Conservation (phyloP, 2,797 vertebrate species). For the Gallinago solitaria region DNA sequence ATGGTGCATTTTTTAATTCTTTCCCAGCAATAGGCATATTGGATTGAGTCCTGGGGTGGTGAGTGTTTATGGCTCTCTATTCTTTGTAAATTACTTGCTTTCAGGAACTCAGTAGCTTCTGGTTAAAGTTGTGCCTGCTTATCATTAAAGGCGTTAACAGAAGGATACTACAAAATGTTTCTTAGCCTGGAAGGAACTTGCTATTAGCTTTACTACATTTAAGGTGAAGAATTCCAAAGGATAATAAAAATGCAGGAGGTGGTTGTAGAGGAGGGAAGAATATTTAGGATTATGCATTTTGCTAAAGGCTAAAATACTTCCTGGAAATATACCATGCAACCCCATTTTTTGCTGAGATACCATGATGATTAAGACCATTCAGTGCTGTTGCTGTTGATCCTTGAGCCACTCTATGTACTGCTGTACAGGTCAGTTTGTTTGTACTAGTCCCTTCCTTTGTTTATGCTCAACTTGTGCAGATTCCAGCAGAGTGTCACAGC, state of each 20-base stretch:
- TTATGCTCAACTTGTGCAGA: not conserved
- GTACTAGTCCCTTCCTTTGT: not conserved
- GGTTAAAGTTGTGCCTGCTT: not conserved
- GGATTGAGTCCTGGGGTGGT: not conserved
- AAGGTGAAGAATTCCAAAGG: not conserved
- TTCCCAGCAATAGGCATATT: not conserved
- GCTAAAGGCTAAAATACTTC: not conserved
- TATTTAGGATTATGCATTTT: not conserved
- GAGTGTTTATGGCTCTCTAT: not conserved
- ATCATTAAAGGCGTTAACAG: not conserved
- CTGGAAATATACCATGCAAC: not conserved
- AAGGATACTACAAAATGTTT: not conserved
- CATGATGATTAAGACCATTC: not conserved
- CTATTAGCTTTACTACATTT: not conserved
- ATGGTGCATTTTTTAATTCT: not conserved
- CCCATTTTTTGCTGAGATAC: not conserved
- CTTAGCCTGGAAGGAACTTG: not conserved
- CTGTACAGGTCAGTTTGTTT: not conserved
- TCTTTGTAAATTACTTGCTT: not conserved
- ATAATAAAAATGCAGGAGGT: not conserved
- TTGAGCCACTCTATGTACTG: not conserved
- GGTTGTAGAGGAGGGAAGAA: not conserved
- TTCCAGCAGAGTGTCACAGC: not conserved
- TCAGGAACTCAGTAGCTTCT: not conserved
- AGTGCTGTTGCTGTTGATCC: not conserved